phyloP scores from a whole-genome alignment of 2,888 invertebrate genomes.

The Polydrusus tereticollis region DNA sequence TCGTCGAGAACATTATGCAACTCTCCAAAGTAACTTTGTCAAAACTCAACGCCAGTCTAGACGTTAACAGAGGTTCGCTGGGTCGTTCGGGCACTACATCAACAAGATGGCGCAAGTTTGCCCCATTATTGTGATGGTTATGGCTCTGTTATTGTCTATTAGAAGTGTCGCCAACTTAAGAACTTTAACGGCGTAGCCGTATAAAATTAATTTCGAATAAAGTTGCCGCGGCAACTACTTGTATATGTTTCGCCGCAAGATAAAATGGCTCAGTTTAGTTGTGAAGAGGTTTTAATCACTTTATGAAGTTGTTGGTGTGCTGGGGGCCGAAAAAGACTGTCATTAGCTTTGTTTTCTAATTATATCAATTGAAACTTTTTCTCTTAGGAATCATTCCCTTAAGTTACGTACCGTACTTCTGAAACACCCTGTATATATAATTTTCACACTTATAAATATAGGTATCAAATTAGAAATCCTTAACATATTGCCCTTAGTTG shows the following conservation, averaged over 20 bases:
- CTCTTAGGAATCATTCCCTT: neutral
- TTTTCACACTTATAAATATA: too few relatives aligned
- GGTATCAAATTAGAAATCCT: too few relatives aligned
- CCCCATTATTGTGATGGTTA: conserved; percentile 59
- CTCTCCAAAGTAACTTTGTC: conserved; percentile 50
- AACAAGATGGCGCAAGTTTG: conserved; percentile 56
- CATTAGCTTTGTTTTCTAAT: neutral
- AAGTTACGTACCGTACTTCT: too few relatives aligned
- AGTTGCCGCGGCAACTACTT: conserved; percentile 42
- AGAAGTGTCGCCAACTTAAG: conserved; percentile 53
- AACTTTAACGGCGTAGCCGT: conserved; percentile 49
- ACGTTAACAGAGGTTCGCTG: conserved; percentile 52
- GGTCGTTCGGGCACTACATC: conserved; percentile 43
- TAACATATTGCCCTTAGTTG: too few relatives aligned
- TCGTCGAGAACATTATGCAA: conserved; percentile 38
- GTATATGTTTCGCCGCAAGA: conserved; percentile 34
- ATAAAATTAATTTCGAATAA: conserved; percentile 49
- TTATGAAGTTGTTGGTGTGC: conserved; percentile 12
- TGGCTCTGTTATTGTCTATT: conserved; percentile 61
- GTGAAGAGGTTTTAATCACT: conserved; percentile 38
- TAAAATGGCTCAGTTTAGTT: conserved; percentile 38
- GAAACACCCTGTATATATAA: too few relatives aligned
- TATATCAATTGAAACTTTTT: too few relatives aligned
- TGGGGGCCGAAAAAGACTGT: neutral
- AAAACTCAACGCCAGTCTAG: conserved; percentile 57